Evolutionary conservation across 1,140 invertebrate species (phyloP).

Genomic region (Antheraea pernyi): DNA sequence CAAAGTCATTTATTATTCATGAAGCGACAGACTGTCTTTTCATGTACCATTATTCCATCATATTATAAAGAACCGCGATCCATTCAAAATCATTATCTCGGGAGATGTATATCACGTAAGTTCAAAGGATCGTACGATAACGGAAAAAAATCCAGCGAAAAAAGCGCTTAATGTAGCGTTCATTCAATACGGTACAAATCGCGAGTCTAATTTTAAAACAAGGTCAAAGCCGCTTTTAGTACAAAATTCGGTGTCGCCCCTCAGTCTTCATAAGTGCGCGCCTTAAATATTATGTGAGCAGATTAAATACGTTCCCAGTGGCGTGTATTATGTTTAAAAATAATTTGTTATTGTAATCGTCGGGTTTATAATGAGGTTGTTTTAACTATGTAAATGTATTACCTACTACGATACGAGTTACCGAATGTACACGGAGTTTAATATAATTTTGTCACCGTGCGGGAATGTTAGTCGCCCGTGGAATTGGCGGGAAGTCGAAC

Average conservation of each 20-base stretch:
- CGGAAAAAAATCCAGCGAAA: conserved; percentile 4
- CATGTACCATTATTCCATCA: not conserved
- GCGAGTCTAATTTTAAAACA: conserved; percentile 5
- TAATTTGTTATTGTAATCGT: conserved; percentile 10
- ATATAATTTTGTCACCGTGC: conserved; percentile 2
- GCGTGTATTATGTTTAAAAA: not conserved
- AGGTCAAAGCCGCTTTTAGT: conserved; percentile 7
- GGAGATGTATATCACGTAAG: conserved; percentile 6
- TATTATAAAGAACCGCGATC: not conserved
- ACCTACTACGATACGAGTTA: not conserved
- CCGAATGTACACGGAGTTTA: not conserved
- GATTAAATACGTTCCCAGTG: not conserved
- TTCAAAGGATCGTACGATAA: conserved; percentile 10
- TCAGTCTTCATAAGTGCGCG: not conserved
- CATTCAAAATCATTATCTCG: not conserved
- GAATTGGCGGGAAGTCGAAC: conserved; percentile 3
- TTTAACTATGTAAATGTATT: not conserved
- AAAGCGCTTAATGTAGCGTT: conserved; percentile 8
- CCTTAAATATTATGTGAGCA: conserved; percentile 6
- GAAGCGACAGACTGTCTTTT: not conserved
- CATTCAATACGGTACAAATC: not conserved
- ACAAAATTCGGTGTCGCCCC: conserved; percentile 10
- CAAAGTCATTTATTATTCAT: not conserved
- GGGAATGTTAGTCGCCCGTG: conserved; percentile 1
- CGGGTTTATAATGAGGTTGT: conserved; percentile 5